Percentiles rank a stretch among this genome's conserved stretches.
Conservation (phyloP, 2,888 invertebrate genomes). For the Idaea straminata region DNA sequence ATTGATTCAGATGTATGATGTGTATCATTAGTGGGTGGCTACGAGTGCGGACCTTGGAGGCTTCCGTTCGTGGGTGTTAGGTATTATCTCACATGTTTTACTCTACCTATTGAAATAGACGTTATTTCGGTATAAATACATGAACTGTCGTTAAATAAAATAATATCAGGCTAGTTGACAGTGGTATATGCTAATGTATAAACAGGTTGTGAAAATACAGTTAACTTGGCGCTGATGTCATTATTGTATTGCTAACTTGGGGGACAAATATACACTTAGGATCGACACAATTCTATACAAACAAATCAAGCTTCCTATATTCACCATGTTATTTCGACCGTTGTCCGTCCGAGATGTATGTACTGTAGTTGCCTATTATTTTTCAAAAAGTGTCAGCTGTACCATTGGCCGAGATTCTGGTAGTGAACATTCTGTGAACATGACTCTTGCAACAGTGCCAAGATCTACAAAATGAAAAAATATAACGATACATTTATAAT, state of each 20-base stretch:
- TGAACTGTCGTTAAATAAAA: not conserved
- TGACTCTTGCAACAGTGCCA: no score
- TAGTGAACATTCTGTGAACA: no score
- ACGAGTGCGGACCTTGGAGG: not conserved
- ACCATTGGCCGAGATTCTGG: no score
- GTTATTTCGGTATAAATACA: not conserved
- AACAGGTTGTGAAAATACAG: not conserved
- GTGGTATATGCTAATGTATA: not conserved
- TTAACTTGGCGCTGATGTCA: not conserved
- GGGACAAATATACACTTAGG: not conserved
- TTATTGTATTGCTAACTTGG: not conserved
- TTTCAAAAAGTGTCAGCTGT: no score
- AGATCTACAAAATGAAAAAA: no score
- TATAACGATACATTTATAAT: no score
- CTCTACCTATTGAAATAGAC: not conserved
- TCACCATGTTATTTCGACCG: no score
- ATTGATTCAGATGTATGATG: not conserved
- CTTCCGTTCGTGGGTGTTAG: not conserved
- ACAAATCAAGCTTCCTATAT: no score
- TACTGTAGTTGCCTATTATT: no score
- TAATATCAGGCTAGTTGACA: not conserved
- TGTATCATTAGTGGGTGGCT: not conserved
- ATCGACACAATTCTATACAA: no score
- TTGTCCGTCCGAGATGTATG: no score
- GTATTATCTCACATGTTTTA: not conserved